Evolutionary conservation across 1,140 invertebrate genomes (phyloP).

Genomic region (fruit fly (Drosophila melanogaster)): DNA sequence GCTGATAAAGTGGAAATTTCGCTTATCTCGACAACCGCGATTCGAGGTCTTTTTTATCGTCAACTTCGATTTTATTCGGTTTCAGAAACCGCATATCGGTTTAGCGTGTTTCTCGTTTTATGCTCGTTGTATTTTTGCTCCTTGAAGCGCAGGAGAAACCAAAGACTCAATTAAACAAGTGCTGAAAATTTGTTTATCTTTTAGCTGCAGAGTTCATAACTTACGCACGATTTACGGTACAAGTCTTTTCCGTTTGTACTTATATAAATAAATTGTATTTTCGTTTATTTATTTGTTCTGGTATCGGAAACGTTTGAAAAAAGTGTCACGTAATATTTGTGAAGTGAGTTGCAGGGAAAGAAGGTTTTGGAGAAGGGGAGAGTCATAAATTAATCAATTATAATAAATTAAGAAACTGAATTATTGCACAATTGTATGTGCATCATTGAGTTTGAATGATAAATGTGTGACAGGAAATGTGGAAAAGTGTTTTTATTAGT

Average conservation of each 20-base stretch:
- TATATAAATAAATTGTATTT: conserved; percentile 42
- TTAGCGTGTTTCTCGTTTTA: too few relatives aligned
- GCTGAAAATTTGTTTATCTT: conserved; percentile 13
- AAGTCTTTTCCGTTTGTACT: conserved; percentile 42
- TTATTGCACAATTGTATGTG: not conserved
- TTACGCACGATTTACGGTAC: conserved; percentile 49
- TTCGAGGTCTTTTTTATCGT: not conserved
- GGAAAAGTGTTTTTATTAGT: not conserved
- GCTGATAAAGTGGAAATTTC: conserved; percentile 11
- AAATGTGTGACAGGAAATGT: not conserved
- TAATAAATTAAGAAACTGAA: not conserved
- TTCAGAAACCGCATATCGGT: not conserved
- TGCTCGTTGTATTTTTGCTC: too few relatives aligned
- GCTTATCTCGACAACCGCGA: conserved; percentile 6
- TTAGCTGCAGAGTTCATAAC: conserved; percentile 22
- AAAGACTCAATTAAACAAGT: conserved; percentile 36
- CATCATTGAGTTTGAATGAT: not conserved
- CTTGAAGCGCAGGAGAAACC: conserved; percentile 1
- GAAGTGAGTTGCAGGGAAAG: conserved; percentile 3
- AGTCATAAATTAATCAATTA: not conserved
- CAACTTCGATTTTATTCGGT: not conserved
- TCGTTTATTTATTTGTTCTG: conserved; percentile 45
- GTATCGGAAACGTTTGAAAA: conserved; percentile 25
- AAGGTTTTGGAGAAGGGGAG: not conserved
- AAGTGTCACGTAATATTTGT: conserved; percentile 49